A percentile compares a stretch with the other conserved stretches of the same genome.
Evolutionary conservation across 1,140 invertebrate species (phyloP).

Genomic region (Macrosteles quadrilineatus): DNA sequence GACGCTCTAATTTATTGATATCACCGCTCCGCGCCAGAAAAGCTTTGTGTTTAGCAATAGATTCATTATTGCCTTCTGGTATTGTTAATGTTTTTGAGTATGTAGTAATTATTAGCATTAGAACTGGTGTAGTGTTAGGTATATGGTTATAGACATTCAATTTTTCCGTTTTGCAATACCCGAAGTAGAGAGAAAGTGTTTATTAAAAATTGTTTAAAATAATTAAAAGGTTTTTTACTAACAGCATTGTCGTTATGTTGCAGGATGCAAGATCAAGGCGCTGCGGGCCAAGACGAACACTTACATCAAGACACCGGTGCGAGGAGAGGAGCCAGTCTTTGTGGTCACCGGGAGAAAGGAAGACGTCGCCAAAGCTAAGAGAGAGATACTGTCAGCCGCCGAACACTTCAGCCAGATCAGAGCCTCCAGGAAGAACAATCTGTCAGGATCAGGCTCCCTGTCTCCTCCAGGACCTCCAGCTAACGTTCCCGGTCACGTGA

Average conservation of each 20-base stretch:
- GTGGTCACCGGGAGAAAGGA: slow-evolving; percentile 99
- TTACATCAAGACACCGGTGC: slow-evolving; percentile 99
- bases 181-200: too few species aligned
- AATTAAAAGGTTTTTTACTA: too few species aligned
- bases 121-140: background rate
- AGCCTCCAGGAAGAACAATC: slow-evolving; percentile 84
- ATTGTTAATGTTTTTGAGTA: background rate
- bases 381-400: slow-evolving; percentile 96
- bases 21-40: background rate
- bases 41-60: background rate
- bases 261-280: slow-evolving; percentile 99
- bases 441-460: slow-evolving; percentile 51
- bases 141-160: background rate
- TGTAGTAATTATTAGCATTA: background rate
- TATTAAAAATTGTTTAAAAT: too few species aligned
- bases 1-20: background rate
- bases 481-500: slow-evolving; percentile 89
- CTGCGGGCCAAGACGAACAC: slow-evolving; percentile 99
- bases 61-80: background rate
- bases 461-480: slow-evolving; percentile 75
- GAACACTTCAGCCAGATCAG: slow-evolving; percentile 99
- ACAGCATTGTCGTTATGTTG: too few species aligned
- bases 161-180: too few species aligned
- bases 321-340: slow-evolving; percentile 98
- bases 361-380: slow-evolving; percentile 94